Evolutionary conservation across 2,113 vertebrate species (phyloP), one percentile per base, ranked within the genome.

Genomic region (Stegostoma tigrinum): DNA sequence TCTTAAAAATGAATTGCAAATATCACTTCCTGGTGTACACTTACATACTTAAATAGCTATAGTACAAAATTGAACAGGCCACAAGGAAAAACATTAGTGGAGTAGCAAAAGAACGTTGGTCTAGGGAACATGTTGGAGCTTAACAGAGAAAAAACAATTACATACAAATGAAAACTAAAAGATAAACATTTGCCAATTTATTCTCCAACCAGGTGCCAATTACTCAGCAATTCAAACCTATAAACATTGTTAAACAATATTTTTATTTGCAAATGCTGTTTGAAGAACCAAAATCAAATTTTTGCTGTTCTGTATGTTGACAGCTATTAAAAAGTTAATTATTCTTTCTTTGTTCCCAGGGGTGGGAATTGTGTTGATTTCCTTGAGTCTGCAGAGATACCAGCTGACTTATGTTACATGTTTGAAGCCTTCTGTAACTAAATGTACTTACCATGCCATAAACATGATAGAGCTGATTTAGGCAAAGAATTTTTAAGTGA

Each of bases 351-450:
- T 61, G 34, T 61, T 34, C 85, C 52, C 87, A 34, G 52, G 48
- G 52, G 87, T 90, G 27, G 87, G 87, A 61, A 14, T 55, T 61
- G 30, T 34, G 30, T 90, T 34, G 55, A 61, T 90, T 90, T 61
- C 14, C 52, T 14, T 61, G 27, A 90, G 19, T n/a, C 30, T 55
- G 34, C 48, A 64, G 30, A 90, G 52, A 34, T 90, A 55, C 48
- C 86, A 89, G 80, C 86, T 89, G 86, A 89, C 86, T 87, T 52
- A 48, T 52, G 27, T 90, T 90, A 55, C 61, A 90, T 90, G 21
- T 90, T 90, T 6, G 6, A 34, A n/a, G 27, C 87, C 87, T 64
- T 61, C 87, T n/a, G 27, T 34, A 90, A 90, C 48, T 90, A 19
- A 90, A 64, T 90, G 52, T 34, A 61, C 48, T 27, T 61, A 90